Conservation (phyloP, 2,113 vertebrate genomes). For the Oenanthe melanoleuca region DNA sequence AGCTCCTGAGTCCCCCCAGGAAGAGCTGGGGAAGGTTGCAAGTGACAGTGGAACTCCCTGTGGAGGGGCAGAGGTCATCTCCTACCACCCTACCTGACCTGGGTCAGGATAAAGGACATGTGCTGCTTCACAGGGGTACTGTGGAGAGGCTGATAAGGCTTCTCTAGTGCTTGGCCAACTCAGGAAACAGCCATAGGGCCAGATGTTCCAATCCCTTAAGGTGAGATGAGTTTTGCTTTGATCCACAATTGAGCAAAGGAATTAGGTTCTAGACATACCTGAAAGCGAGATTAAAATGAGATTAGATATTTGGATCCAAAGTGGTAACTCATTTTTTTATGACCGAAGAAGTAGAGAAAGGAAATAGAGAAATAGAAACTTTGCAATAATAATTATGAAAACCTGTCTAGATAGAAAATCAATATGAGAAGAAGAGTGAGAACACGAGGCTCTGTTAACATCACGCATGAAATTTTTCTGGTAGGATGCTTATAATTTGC, state of each 20-base stretch:
- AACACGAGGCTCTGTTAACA: background rate
- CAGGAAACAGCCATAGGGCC: fast-evolving
- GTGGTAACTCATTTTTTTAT: background rate
- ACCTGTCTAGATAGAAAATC: background rate
- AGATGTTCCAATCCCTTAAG: background rate
- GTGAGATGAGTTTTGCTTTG: background rate
- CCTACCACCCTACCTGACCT: background rate
- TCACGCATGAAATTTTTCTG: fast-evolving
- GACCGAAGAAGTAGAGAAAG: background rate
- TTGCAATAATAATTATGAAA: background rate
- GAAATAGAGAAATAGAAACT: background rate
- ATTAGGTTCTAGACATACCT: background rate
- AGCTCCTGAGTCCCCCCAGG: background rate
- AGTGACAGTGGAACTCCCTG: background rate
- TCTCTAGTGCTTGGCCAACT: background rate
- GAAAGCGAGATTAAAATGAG: background rate
- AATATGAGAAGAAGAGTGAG: background rate
- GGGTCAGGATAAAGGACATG: background rate
- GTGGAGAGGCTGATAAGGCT: background rate
- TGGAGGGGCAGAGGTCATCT: background rate
- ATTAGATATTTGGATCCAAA: background rate
- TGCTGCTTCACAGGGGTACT: too few relatives aligned
- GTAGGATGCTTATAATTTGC: background rate
- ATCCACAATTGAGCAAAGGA: background rate
- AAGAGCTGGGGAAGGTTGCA: background rate